Evolutionary conservation across 2,888 invertebrate species (phyloP), one percentile per base, ranked within the genome.

Genomic region (Trissonchulus sp.): DNA sequence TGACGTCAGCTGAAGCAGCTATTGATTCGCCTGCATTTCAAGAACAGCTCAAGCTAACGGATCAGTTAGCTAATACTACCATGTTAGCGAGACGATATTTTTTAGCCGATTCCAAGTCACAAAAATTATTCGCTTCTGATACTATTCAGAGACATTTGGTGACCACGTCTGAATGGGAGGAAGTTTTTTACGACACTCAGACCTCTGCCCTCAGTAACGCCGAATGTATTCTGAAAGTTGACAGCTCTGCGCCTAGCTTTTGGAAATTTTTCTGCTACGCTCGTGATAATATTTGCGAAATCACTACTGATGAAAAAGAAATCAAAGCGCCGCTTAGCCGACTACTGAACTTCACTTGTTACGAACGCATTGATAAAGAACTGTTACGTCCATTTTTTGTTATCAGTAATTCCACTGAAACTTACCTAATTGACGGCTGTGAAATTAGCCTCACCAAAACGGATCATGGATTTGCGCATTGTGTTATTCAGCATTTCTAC

Each of bases 191-290:
- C 73, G 76, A 75, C 48, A 75, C 76, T 2, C n/a, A 2, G 30
- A 8, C 48, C 62, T 35, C 35, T 34, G 31, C 63, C 28, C 65
- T 76, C 35, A 74, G 74, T 35, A 68, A 36, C 35, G 72, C 72
- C 18, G 76, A 76, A 34, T 76, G 76, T 68, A 76, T 76, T n/a
- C 63, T 76, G 1, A 76, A 68, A 69, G 73, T 37, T 31, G 76
- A 74, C 48, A 30, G 33, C 23, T 28, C 31, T 1, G 48, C 76
- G 1, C 30, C 74, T 2, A 36, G 68, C 31, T 76, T 48, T 36
- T 76, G 76, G 76, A 76, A 76, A 68, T 76, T 76, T 38, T 76
- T 76, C 74, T 76, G 72, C 38, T 76, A 63, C 74, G 76, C 76
- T n/a, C 37, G 35, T 23, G 74, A 74, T 60, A 76, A 76, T 33